These are phyloP conservation scores for Zosterops hypoxanthus DNA, from an alignment of 2,113 vertebrate species.

Conservation along the genomic window DNA sequence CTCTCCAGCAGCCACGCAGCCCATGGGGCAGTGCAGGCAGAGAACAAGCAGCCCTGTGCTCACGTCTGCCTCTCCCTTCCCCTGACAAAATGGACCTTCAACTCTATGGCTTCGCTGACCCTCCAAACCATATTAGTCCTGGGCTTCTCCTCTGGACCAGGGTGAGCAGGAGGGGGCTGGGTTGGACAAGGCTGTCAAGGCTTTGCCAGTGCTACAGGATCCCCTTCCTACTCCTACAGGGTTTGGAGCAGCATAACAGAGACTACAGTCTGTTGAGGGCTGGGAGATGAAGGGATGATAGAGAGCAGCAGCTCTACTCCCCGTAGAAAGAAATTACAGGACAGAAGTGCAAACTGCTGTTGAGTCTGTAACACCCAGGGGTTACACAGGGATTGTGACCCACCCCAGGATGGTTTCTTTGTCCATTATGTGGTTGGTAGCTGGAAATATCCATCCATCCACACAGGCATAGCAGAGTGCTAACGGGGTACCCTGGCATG, in stretches of 20 bases:
- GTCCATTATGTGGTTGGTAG: background rate
- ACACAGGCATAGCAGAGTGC: background rate
- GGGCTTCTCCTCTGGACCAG: background rate
- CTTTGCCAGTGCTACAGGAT: background rate
- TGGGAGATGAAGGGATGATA: background rate
- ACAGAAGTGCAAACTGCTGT: background rate
- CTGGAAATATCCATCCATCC: background rate
- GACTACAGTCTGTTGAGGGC: background rate
- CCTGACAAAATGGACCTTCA: background rate
- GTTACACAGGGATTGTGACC: background rate
- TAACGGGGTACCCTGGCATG: background rate
- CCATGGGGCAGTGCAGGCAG: background rate
- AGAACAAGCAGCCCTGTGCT: conserved; percentile 24
- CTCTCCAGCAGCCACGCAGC: background rate
- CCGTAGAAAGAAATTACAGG: rapidly evolving
- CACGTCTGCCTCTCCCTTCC: background rate
- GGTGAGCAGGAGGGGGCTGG: background rate
- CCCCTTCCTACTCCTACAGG: background rate
- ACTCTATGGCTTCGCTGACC: background rate
- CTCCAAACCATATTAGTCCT: conserved; percentile 27
- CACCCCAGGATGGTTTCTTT: background rate
- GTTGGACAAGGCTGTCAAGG: background rate
- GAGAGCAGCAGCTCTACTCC: background rate
- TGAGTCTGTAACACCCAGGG: background rate
- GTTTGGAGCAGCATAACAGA: background rate